Evolutionary conservation across 2,888 invertebrate genomes (phyloP).

Genomic region (Caenorhabditis zanzibari): DNA sequence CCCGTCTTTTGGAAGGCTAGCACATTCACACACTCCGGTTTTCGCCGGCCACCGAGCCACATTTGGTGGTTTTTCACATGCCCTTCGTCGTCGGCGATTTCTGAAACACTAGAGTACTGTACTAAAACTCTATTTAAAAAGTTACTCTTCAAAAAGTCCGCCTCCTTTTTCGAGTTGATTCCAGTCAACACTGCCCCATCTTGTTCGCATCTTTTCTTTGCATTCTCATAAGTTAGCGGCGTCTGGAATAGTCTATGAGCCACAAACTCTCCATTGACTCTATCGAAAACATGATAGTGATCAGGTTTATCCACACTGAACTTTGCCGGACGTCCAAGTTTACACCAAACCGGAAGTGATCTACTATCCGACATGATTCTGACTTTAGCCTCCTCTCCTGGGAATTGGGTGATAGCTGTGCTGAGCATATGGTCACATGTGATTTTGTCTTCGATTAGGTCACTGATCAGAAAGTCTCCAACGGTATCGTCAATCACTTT

Average conservation of each 20-base stretch:
- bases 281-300: neutral
- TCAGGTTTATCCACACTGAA: no score
- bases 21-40: no score
- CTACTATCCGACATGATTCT: constrained; percentile 14
- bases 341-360: constrained; percentile 27
- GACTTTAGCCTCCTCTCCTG: neutral
- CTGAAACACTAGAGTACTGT: neutral
- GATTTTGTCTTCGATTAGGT: no score
- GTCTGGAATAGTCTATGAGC: neutral
- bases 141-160: no score
- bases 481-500: neutral
- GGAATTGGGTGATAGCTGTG: neutral
- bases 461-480: neutral
- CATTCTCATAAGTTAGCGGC: neutral
- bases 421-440: constrained; percentile 21
- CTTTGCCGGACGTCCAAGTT: neutral
- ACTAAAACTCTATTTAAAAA: no score
- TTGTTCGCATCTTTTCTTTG: neutral
- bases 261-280: neutral
- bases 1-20: no score
- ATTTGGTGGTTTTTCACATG: neutral
- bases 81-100: neutral
- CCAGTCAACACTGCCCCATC: no score
- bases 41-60: neutral
- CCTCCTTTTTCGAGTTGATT: no score